These are phyloP conservation scores for Callipepla squamata DNA, from an alignment of 2,113 vertebrate genomes.

Conservation along the genomic window DNA sequence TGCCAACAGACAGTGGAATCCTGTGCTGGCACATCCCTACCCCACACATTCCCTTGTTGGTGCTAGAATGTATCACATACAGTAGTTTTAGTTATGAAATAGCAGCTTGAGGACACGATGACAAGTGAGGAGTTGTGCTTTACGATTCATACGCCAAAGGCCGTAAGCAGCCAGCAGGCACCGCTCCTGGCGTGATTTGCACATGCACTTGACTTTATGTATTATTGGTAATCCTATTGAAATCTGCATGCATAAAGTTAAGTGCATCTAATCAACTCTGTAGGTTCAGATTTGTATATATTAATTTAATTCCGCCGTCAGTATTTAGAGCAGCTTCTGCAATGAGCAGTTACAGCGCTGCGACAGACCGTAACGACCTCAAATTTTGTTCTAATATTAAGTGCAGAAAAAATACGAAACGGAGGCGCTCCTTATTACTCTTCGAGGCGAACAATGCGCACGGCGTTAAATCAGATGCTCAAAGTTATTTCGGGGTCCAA, in stretches of 20 bases:
- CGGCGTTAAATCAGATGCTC: constrained; percentile 34
- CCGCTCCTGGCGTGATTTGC: not conserved
- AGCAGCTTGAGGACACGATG: not conserved
- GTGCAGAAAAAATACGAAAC: not conserved
- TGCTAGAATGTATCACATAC: not conserved
- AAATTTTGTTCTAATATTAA: not conserved
- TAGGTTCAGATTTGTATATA: not conserved
- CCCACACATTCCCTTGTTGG: not conserved
- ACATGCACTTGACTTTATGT: not conserved
- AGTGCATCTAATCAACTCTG: constrained; percentile 2
- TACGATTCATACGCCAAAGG: not conserved
- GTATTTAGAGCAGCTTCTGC: not conserved
- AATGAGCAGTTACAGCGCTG: not conserved
- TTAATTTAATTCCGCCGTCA: not conserved
- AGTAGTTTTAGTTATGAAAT: not conserved
- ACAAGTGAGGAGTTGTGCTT: not conserved
- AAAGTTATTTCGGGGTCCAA: constrained; percentile 36
- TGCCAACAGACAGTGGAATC: not conserved
- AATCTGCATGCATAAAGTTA: constrained; percentile 17
- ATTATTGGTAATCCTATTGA: not conserved
- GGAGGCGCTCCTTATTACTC: not conserved
- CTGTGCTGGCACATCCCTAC: rapidly evolving
- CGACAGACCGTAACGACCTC: not conserved
- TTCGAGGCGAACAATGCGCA: not conserved
- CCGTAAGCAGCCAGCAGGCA: not conserved